Percentiles rank a stretch among this genome's conserved stretches.
Conservation (phyloP, 2,113 vertebrate genomes). For the Micronisus gabar region DNA sequence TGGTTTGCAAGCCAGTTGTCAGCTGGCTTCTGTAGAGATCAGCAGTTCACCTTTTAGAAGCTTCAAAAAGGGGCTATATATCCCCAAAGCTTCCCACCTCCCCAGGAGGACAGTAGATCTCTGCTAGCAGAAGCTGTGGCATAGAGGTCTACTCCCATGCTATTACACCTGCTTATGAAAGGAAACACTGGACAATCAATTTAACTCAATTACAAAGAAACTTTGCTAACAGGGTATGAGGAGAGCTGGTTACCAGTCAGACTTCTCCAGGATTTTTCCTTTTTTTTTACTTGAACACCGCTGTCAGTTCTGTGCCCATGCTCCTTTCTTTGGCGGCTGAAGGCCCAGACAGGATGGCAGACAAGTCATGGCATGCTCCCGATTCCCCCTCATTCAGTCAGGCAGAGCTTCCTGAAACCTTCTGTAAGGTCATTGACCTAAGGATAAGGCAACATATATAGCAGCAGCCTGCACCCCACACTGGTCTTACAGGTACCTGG, state of each 20-base stretch:
- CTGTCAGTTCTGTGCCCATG: background rate
- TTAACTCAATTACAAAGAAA: background rate
- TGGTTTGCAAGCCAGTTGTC: background rate
- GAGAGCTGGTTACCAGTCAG: background rate
- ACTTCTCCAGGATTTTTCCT: background rate
- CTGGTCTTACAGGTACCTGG: background rate
- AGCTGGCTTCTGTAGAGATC: background rate
- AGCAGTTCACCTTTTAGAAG: background rate
- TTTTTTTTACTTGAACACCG: background rate
- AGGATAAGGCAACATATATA: background rate
- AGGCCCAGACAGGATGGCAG: background rate
- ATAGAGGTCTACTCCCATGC: background rate
- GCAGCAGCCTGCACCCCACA: background rate
- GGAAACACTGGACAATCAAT: background rate
- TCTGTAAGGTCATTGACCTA: background rate
- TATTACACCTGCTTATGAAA: background rate
- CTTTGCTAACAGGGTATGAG: background rate
- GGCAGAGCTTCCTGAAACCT: background rate
- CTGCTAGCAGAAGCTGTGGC: background rate
- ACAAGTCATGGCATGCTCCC: accelerated
- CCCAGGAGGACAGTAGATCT: background rate
- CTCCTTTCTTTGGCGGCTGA: background rate
- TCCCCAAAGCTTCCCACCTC: background rate
- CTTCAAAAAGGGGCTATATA: background rate
- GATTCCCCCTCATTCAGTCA: background rate